Base-by-base conservation (phyloP, 2,797 vertebrate genomes). In the Varecia variegata region DNA sequence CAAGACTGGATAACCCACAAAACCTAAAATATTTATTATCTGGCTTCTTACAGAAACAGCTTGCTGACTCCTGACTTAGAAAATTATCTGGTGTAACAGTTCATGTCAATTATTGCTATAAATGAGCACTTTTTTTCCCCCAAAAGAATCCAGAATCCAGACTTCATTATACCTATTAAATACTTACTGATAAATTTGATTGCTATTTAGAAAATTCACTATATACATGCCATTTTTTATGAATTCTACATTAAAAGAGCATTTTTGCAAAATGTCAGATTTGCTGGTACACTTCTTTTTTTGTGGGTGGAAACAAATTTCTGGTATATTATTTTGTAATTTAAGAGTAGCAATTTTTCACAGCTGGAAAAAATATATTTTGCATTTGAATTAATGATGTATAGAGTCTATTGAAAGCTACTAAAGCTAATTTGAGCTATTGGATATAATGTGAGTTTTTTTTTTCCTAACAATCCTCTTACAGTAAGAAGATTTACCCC, bases 221-320 rank as follows among this genome's bases (percentile, higher is more conserved):
- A 18, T 52, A 67, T 4, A 32, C 2, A 56, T 15, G 2, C 25
- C 35, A 45, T 47, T 68, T 88, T 88, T 87, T 86, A 95, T 74
- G 73, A 87, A 70, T 54, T 92, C 50, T 62, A 50, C 21, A 52
- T 80, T 92, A 17, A 68, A 89, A 68, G 52, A 71, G 30, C 17
- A 76, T 67, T 58, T 93, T 83, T 84, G 25, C 32, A 84, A 79
- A 92, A 88, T 58, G 74, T 21, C 6, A 1, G 3, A 81, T 90
- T 90, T 82, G 11, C 62, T 74, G 4, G 38, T 76, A 80, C 0
- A 40, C 12, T 77, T 67, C 20, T 81, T 90, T 68, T 74, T 43
- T 65, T 86, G 21, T 76, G 85, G 58, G n/a, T 67, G 18, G 85
- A 97, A 89, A 89, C 70, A 83, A 65, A 94, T 89, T 90, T 70